Conservation (phyloP, 2,888 invertebrate species). For the Spodoptera picta region DNA sequence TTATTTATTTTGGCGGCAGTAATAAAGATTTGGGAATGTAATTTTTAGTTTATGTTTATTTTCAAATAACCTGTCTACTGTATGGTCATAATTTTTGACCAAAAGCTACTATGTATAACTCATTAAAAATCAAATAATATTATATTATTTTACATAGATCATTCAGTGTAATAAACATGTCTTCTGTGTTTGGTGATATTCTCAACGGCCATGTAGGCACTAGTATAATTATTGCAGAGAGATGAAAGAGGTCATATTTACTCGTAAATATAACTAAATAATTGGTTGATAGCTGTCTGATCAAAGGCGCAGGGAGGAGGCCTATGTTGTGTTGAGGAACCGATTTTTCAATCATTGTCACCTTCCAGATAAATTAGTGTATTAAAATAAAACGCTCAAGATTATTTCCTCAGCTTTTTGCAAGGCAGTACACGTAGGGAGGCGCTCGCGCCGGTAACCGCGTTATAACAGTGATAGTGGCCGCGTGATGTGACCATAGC, state of each 20-base stretch:
- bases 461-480: conserved; percentile 82
- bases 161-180: too few relatives aligned
- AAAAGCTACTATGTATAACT: conserved; percentile 6
- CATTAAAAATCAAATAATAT: too few relatives aligned
- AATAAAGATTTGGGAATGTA: conserved; percentile 8
- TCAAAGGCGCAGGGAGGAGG: too few relatives aligned
- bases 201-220: too few relatives aligned
- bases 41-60: conserved; percentile 18
- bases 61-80: conserved; percentile 19
- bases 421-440: conserved; percentile 65
- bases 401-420: conserved; percentile 50
- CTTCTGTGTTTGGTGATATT: too few relatives aligned
- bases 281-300: too few relatives aligned
- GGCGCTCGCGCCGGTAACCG: conserved; percentile 76
- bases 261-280: too few relatives aligned
- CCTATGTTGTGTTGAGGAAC: too few relatives aligned
- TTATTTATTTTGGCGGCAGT: conserved; percentile 27
- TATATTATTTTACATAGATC: too few relatives aligned
- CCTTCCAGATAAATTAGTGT: background rate
- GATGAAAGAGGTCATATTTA: too few relatives aligned
- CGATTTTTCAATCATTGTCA: background rate
- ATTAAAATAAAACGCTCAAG: conserved; percentile 63
- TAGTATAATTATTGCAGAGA: too few relatives aligned
- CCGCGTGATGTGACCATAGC: conserved; percentile 85
- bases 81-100: conserved; percentile 13